Evolutionary conservation across 2,888 invertebrate species (phyloP), one percentile per base, ranked within the genome.

Genomic region (Empis livida): DNA sequence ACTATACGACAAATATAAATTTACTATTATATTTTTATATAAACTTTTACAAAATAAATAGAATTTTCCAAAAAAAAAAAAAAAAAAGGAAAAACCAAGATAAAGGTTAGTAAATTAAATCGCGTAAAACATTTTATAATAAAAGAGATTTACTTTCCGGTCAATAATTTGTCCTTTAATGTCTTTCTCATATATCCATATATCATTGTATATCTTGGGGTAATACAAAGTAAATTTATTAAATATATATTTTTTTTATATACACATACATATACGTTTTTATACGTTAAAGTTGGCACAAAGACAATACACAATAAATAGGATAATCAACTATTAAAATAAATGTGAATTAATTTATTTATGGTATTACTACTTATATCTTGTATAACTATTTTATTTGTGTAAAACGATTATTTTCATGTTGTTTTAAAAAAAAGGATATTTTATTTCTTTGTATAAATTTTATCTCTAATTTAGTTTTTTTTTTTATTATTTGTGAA

Each of bases 101-200:
- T 11, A 17, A 40, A 20, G 16, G 6, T 16, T 23, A 23, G 20
- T 41, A n/a, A 23, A 15, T 38, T 38, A 15, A 16, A n/a, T 15
- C 15, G 38, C 15, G 38, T 14, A 16, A 16, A 38, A 38, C 14
- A 38, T 15, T 38, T n/a, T n/a, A 38, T 15, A 38, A 35, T 35
- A 35, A 35, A 35, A 35, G 35, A 35, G 27, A 41, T 23, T n/a
- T 20, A 14, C 41, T 41, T 41, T 41, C 41, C 41, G 41, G 41
- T 41, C 41, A 41, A 41, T 41, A 41, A 41, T 41, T 41, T 41
- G 41, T 41, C 41, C 41, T 41, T 41, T 41, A 41, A 23, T 14
- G 41, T 27, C 20, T 41, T 41, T 23, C 13, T 27, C 11, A 17
- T 39, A 11, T 38, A 35, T 2, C n/a, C n/a, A 13, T 35, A 35